Evolutionary conservation across 2,888 invertebrate genomes (phyloP), one percentile per base, ranked within the genome.

Genomic region (Drosophila birchii): DNA sequence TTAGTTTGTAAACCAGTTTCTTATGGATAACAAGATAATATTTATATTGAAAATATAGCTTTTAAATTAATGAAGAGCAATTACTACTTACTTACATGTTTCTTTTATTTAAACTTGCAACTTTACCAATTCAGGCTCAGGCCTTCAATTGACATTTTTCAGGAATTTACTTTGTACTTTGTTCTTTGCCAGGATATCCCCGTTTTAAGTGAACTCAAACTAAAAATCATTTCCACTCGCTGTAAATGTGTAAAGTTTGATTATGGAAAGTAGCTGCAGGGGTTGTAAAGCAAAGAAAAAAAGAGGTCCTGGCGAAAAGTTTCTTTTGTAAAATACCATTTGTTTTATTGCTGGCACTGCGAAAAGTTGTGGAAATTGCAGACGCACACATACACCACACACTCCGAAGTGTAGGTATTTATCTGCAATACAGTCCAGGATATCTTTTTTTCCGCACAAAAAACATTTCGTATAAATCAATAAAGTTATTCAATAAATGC

Each of bases 401-500:
- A 39, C 58, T 55, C 34, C 5, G 38, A 39, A 43, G 41, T 45
- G 3, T 29, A 47, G 29, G 43, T 51, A 32, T 59, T 29, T 44
- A 54, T 63, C 23, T 66, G 18, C 49, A 26, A 59, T 41, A 34
- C n/a, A 32, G 47, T 23, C 39, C 16, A 4, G 49, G 49, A 44
- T 55, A 60, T 36, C 34, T 44, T 36, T 56, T 20, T 59, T 0
- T 18, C 20, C 32, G 36, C n/a, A 14, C 12, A 55, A 49, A 18
- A 49, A 66, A 56, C n/a, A 32, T 23, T 67, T 68, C 61, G 49
- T 67, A 82, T 83, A 86, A 83, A 86, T 84, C 86, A 81, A 83
- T 83, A 86, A 79, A 86, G 64, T 86, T 84, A 79, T 86, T 86
- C 81, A 84, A 86, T 82, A 79, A 82, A 79, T 79, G 79, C 66